A percentile compares a stretch with the other conserved stretches of the same genome.
Evolutionary conservation across 2,797 vertebrate species (phyloP).

Genomic region (Enteromius thamalakanensis): DNA sequence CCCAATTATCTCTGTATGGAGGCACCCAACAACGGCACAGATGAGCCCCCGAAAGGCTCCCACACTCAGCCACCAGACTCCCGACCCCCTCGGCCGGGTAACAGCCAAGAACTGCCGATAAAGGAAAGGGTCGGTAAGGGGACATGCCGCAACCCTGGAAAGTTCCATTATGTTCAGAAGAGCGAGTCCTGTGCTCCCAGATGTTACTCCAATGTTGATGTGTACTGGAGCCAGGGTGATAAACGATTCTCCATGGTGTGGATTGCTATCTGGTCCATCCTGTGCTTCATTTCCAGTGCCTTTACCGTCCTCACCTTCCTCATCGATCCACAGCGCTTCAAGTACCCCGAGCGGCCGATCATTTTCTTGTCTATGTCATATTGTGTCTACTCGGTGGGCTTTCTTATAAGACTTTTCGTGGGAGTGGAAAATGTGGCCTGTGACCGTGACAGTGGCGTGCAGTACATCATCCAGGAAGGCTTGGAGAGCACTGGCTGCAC

Average conservation of each 20-base stretch:
- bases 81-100: slow-evolving; percentile 81
- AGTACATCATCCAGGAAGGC: slow-evolving; percentile 97
- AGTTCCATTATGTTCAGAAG: slow-evolving; percentile 97
- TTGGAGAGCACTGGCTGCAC: slow-evolving; percentile 98
- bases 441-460: slow-evolving; percentile 91
- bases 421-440: slow-evolving; percentile 94
- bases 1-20: slow-evolving; percentile 98
- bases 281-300: slow-evolving; percentile 96
- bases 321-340: slow-evolving; percentile 93
- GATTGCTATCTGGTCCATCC: slow-evolving; percentile 94
- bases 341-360: slow-evolving; percentile 96
- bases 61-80: slow-evolving; percentile 90
- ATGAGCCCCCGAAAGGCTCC: slow-evolving; percentile 85
- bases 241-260: slow-evolving; percentile 93
- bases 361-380: slow-evolving; percentile 99
- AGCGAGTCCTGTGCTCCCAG: slow-evolving; percentile 93
- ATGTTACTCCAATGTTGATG: slow-evolving; percentile 90
- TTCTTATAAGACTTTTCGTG: slow-evolving; percentile 94
- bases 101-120: slow-evolving; percentile 69
- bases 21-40: slow-evolving; percentile 92
- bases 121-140: slow-evolving; percentile 74
- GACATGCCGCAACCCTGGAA: slow-evolving; percentile 87
- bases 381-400: slow-evolving; percentile 95
- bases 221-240: slow-evolving; percentile 95
- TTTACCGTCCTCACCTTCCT: slow-evolving; percentile 98